Evolutionary conservation across 30 jellyfish, hydroid and myxozoan species (phyloP), one percentile per base, ranked within the genome.

Genomic region (Hydractinia echinata): DNA sequence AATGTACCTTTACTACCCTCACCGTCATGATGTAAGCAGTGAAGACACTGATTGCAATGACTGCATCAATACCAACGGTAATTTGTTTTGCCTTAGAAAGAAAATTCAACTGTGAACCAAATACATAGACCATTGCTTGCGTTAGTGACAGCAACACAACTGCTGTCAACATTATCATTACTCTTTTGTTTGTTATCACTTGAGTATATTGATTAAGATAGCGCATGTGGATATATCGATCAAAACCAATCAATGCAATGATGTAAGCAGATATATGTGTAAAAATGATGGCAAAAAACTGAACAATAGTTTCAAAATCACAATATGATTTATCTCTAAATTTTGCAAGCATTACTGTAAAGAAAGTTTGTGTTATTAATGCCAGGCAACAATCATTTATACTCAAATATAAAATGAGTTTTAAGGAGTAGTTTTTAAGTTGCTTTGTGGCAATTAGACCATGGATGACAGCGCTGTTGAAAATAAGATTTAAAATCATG

Each of bases 171-270:
- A 71, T 30, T 5, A 71, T 48, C 5, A 20, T 20, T 20, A 52
- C 67, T 71, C 81, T 71, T 50, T 71, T 71, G 55, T 30, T 6
- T 54, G 81, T n/a, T 58, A 71, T 71, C 5, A 71, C 50, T 7
- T 71, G 30, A 7, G 81, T 4, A 52, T 71, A 71, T 48, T 6
- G 39, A 9, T 7, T 71, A 48, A 71, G 52, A 19, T 19, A 71
- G 4, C 50, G 30, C 60, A 71, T 50, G 4, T 58, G 81, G 50
- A 50, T 58, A 50, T 71, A 71, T 52, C 81, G 30, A 52, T 71
- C 81, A 52, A n/a, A 71, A 15, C 81, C 81, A 19, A 71, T 71
- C 81, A 71, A 48, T 50, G 81, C 81, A 71, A 71, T 71, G n/a
- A 52, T 71, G 50, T 9, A 19, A 8, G 60, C 81, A 19, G 81